Evolutionary conservation across 2,888 invertebrate species (phyloP).

Genomic region (Athalia rosae): DNA sequence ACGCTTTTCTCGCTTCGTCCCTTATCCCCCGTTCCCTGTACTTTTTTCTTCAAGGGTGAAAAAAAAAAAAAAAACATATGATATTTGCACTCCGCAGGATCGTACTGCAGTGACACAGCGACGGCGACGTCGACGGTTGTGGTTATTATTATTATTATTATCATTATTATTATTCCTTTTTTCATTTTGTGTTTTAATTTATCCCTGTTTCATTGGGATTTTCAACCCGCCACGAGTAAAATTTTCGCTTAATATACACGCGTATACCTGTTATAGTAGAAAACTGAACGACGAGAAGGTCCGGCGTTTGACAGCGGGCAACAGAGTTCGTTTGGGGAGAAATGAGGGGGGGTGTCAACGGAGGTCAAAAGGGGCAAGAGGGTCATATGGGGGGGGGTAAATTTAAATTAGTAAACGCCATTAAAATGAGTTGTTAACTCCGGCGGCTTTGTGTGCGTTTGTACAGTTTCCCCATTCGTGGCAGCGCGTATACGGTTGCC

Average conservation of each 20-base stretch:
- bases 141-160: constrained; percentile 36
- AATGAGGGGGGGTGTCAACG: constrained; percentile 26
- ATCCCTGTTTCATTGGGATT: constrained; percentile 7
- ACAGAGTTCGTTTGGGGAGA: constrained; percentile 5
- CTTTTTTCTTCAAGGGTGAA: not conserved
- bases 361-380: constrained; percentile 9
- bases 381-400: constrained; percentile 52
- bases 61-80: not conserved
- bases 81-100: not conserved
- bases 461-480: not conserved
- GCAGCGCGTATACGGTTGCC: not conserved
- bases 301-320: constrained; percentile 6
- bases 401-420: constrained; percentile 59
- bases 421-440: constrained; percentile 60
- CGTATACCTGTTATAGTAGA: not conserved
- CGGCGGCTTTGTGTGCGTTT: constrained; percentile 46
- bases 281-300: not conserved
- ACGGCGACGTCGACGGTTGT: not conserved
- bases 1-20: not conserved
- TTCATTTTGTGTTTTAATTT: constrained; percentile 18
- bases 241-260: not conserved
- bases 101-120: not conserved
- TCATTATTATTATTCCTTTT: not conserved
- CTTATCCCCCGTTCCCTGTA: not conserved
- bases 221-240: constrained; percentile 2